Evolutionary conservation across 2,888 invertebrate genomes (phyloP), one percentile per base, ranked within the genome.

Genomic region (Drosophila lutescens): DNA sequence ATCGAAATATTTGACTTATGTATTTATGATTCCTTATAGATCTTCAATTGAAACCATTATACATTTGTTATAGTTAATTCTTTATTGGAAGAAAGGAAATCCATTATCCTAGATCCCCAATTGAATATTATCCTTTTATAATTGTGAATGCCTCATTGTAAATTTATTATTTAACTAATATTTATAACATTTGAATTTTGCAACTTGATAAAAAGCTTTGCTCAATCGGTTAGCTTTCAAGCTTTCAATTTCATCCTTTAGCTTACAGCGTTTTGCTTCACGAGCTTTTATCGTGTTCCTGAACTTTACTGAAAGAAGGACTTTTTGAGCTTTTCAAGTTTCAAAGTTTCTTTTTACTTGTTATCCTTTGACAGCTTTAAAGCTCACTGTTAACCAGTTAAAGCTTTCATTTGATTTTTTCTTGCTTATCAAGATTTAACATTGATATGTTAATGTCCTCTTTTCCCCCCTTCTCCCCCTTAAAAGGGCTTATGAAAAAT

Each of bases 401-500:
- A 47, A 47, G 32, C 47, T 47, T 47, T 47, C 1, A 20, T 43
- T 8, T 17, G 4, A 6, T 12, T 12, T 12, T 4, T 15, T 12
- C 10, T 2, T 10, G 26, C 7, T 7, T 12, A 10, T 32, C 12
- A 5, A 10, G 15, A 7, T 1, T 32, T 34, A 15, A 49, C 47
- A 47, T 15, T 3, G 30, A 8, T 30, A 47, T 47, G 47, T 47
- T 47, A 47, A 30, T 30, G 6, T 47, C n/a, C 46, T 10, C 12
- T 12, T 10, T 2, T 6, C 7, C 3, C 3, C 6, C 15, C 2
- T 26, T 15, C 15, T 15, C 15, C 8, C 30, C 7, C 26, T n/a
- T n/a, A 32, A n/a, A 5, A 15, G 12, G 55, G 59, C 59, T 34
- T 34, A 62, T 62, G n/a, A 62, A 62, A 62, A 61, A 62, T 62